Evolutionary conservation across 35 echinoderm and acorn worm species (phyloP), one percentile per base, ranked within the genome.

Genomic region (Acanthaster planci): DNA sequence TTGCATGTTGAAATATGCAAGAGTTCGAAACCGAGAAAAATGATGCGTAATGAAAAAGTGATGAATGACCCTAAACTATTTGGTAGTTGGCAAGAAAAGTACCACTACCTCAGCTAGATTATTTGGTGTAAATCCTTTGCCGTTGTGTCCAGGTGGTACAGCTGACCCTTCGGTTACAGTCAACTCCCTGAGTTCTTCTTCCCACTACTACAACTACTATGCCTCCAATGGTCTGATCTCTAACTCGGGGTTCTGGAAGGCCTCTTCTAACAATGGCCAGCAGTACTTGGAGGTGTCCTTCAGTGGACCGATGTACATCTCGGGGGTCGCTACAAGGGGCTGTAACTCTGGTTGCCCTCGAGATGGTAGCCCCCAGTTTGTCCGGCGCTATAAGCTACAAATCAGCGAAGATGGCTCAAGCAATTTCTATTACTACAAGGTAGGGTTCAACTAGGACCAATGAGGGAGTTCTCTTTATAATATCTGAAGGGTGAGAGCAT

Each of bases 241-340:
- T 26, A 60, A 77, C 16, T 29, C 38, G 8, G 67, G 78, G 39
- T 67, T 76, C 44, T 82, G 87, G 80, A 76, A 82, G 34, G 17
- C 87, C 1, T 37, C 44, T 10, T 38, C 16, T 32, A 59, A 84
- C 39, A 40, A 39, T 37, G 21, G 6, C 1, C 19, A 76, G 15
- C 76, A 83, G 23, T 90, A 72, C 34, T 37, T 90, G 14, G 38
- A 90, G 31, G 87, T 82, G 14, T 55, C 15, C 12, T 90, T 83
- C 35, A 21, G 53, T 2, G 80, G 77, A 19, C 1, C 39, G 2
- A 39, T 83, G 34, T 83, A 76, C 32, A 19, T 90, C 16, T 83
- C 79, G 8, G 87, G 78, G 51, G n/a, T 90, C 0, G 80, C 60
- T 37, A 90, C 64, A 7, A 67, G 52, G 12, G 87, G 87, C 5